A percentile compares a stretch with the other conserved stretches of the same genome.
Evolutionary conservation across 1,140 invertebrate species (phyloP).

Genomic region (Aphis craccivora): DNA sequence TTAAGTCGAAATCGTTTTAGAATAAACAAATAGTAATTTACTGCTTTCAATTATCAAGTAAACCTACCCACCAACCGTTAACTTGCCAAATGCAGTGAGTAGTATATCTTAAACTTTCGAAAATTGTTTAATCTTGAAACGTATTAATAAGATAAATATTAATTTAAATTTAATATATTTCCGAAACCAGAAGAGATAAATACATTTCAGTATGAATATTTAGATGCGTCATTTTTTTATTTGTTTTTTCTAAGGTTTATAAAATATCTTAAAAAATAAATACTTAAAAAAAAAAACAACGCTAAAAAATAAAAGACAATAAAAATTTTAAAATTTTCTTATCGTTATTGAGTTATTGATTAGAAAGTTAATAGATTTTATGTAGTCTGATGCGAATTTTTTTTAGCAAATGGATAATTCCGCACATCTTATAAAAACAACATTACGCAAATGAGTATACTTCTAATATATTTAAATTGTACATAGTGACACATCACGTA

Average conservation of each 20-base stretch:
- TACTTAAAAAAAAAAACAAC: too few relatives aligned
- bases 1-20: background rate
- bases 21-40: background rate
- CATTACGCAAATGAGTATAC: background rate
- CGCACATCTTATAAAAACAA: background rate
- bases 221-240: background rate
- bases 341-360: too few relatives aligned
- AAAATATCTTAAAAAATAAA: background rate
- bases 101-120: background rate
- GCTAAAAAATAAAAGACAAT: background rate
- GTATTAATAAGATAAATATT: background rate
- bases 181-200: background rate
- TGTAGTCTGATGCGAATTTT: too few relatives aligned
- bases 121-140: background rate
- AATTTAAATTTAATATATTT: background rate
- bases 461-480: too few relatives aligned
- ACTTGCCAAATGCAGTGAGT: background rate
- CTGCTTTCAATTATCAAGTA: background rate
- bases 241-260: background rate
- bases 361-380: too few relatives aligned
- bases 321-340: background rate
- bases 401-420: too few relatives aligned
- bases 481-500: too few relatives aligned
- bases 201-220: background rate
- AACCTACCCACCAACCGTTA: background rate